Evolutionary conservation across 1,140 invertebrate genomes (phyloP), one percentile per base, ranked within the genome.

Genomic region (Heliconius himera): DNA sequence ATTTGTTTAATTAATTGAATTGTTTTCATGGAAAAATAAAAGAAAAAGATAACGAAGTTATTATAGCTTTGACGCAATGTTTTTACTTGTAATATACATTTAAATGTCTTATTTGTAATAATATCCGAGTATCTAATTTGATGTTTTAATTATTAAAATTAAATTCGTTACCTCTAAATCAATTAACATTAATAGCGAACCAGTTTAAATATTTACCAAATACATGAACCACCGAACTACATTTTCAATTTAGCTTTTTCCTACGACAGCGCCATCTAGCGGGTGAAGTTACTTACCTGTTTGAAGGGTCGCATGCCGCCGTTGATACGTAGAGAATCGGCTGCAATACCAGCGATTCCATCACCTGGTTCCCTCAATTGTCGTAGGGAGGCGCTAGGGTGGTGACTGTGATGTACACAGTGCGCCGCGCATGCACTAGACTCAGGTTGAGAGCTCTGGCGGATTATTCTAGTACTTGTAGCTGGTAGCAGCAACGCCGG

Each of bases 251-350:
- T 5, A 66, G 8, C 8, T 5, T 60, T 29, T 29, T 26, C 9
- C 22, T 66, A 66, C 22, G 11, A 66, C 22, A 66, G 82, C 87
- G 89, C 91, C 92, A 93, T 87, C 92, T 93, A 85, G 54, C 81
- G 81, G 75, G 70, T 77, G 36, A 74, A 56, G 66, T 79, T 33
- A 84, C 95, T 96, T 96, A 98, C 98, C 97, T 99, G 98, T 95
- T 98, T 98, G 95, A 99, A 99, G 87, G 98, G 98, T 84, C 98
- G 96, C 95, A 99, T 98, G 81, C 98, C 99, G 73, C 99, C 99
- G 95, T 99, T 99, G 94, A 99, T 98, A 83, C 99, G 96, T 85
- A 99, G 96, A 49, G 98, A 99, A 94, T 99, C 98, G n/a, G 98
- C 98, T 2, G 98, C 99, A 88, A 99, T 99, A 87, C 98, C 98